Evolutionary conservation across 2,113 vertebrate genomes (phyloP).

Genomic region (Emydocephalus ijimae): DNA sequence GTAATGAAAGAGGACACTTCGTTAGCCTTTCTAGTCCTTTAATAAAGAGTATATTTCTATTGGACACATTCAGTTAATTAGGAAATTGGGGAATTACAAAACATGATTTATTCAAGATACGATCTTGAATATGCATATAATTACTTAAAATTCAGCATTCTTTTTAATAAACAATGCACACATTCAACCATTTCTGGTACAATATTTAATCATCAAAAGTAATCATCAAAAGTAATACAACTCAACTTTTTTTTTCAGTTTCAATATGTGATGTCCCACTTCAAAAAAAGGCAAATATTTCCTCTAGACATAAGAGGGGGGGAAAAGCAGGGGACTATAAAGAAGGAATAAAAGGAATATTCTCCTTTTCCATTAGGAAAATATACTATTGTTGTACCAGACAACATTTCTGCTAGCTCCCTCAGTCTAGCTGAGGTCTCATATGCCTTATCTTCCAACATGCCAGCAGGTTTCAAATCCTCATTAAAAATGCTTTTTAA

Average conservation of each 20-base stretch:
- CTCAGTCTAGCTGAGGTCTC: background rate
- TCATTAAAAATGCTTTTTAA: background rate
- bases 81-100: slow-evolving; percentile 33
- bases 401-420: background rate
- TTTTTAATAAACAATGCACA: background rate
- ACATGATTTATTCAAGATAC: background rate
- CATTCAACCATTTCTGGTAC: background rate
- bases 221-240: background rate
- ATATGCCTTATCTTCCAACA: background rate
- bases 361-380: background rate
- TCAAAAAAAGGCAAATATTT: background rate
- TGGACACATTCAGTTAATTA: slow-evolving; percentile 61
- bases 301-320: background rate
- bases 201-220: background rate
- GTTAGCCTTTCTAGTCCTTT: slow-evolving; percentile 62
- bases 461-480: background rate
- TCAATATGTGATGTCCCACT: background rate
- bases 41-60: slow-evolving; percentile 64
- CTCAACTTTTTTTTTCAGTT: background rate
- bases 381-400: background rate
- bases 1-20: slow-evolving; percentile 68
- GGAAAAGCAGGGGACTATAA: background rate
- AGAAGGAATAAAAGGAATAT: background rate
- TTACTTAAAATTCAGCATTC: background rate
- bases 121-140: background rate